These are phyloP conservation scores for Pedicia rivosa DNA, from an alignment of 2,888 invertebrate species.

Conservation along the genomic window DNA sequence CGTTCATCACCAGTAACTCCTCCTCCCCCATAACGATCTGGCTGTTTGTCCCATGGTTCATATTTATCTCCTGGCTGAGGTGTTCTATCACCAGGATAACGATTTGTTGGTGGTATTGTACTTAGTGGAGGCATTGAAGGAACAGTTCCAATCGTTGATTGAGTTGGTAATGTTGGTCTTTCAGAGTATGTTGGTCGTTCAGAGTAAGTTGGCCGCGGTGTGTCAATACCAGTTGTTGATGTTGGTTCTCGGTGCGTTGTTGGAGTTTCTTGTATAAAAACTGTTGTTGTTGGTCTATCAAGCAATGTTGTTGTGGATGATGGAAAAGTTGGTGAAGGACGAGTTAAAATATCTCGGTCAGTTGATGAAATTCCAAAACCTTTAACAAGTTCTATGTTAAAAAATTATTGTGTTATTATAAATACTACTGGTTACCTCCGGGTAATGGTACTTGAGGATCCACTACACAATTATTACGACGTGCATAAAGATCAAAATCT, in stretches of 20 bases:
- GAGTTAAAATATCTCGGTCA: no score
- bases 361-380: no score
- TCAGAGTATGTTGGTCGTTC: not conserved
- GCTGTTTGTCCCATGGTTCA: not conserved
- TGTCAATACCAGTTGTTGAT: not conserved
- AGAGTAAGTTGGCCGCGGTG: constrained; percentile 3
- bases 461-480: constrained; percentile 36
- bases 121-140: constrained; percentile 5
- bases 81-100: constrained; percentile 5
- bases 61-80: no score
- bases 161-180: constrained; percentile 2
- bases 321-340: constrained; percentile 3
- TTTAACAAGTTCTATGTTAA: no score
- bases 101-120: constrained; percentile 7
- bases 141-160: constrained; percentile 3
- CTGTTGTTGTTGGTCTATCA: not conserved
- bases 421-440: no score
- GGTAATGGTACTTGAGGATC: constrained; percentile 12
- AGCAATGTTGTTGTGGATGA: not conserved
- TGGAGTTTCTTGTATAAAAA: constrained; percentile 1
- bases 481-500: constrained; percentile 44
- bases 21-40: no score
- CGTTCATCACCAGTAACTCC: constrained; percentile 4
- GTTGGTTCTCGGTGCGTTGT: constrained; percentile 4
- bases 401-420: no score